phyloP scores from a whole-genome alignment of 2,113 vertebrate genomes.

The Dendropsophus ebraccatus region DNA sequence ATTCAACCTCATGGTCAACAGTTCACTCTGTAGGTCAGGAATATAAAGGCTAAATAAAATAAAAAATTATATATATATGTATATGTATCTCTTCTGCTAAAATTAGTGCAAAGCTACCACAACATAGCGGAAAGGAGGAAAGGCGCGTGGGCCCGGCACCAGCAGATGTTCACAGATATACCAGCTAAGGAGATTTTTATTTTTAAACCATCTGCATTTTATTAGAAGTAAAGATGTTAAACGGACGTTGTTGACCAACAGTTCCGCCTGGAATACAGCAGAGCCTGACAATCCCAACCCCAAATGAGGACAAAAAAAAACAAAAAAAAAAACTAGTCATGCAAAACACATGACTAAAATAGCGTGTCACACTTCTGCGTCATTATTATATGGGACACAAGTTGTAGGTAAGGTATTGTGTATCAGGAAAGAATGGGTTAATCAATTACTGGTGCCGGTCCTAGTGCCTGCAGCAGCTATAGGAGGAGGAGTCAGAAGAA shows the following conservation, averaged over 20 bases:
- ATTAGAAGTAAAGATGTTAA: neutral
- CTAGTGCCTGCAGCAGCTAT: too few species aligned
- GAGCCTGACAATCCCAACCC: neutral
- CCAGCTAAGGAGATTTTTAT: conserved; percentile 26
- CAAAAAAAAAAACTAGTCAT: neutral
- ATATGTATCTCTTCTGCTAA: conserved; percentile 14
- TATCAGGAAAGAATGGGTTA: too few species aligned
- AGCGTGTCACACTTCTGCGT: too few species aligned
- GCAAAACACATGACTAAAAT: neutral
- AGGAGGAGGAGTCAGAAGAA: too few species aligned
- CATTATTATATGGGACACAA: too few species aligned
- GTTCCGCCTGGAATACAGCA: neutral
- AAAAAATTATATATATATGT: too few species aligned
- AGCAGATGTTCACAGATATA: conserved; percentile 38
- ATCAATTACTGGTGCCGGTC: too few species aligned
- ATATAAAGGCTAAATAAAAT: too few species aligned
- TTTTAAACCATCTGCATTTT: conserved; percentile 44
- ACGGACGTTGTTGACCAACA: conserved; percentile 21
- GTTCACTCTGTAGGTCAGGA: too few species aligned
- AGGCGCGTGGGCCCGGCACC: neutral
- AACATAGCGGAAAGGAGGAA: conserved; percentile 23
- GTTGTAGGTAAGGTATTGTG: too few species aligned
- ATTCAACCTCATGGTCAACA: neutral
- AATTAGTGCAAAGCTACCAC: conserved; percentile 21
- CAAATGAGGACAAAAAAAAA: neutral